Evolutionary conservation across 2,797 vertebrate species (phyloP).

Genomic region (Phalloptychus januarius): DNA sequence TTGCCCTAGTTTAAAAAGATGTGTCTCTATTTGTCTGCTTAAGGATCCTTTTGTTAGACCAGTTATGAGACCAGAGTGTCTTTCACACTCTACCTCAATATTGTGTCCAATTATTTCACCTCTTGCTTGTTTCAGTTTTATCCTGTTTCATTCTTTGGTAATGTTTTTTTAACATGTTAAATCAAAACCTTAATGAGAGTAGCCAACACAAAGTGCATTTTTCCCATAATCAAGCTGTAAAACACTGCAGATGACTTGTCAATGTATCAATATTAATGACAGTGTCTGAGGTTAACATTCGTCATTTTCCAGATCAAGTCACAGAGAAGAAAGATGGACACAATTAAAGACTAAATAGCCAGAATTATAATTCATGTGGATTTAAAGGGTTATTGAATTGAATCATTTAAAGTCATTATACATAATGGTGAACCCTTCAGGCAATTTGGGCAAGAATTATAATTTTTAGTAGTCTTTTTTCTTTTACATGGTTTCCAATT

Average conservation of each 20-base stretch:
- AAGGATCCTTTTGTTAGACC: slow-evolving; percentile 40
- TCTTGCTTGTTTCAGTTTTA: slow-evolving; percentile 19
- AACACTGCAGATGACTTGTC: background rate
- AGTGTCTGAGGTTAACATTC: background rate
- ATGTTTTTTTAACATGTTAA: slow-evolving; percentile 24
- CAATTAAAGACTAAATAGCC: background rate
- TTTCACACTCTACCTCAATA: slow-evolving; percentile 22
- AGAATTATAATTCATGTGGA: background rate
- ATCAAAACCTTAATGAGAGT: slow-evolving; percentile 6
- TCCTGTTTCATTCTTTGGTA: slow-evolving; percentile 7
- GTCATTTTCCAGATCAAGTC: background rate
- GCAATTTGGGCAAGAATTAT: background rate
- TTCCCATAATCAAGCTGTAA: slow-evolving; percentile 26
- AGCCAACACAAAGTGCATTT: slow-evolving; percentile 7
- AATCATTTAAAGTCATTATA: background rate
- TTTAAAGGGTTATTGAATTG: background rate
- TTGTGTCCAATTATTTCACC: slow-evolving; percentile 22
- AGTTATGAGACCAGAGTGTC: slow-evolving; percentile 24
- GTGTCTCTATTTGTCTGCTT: slow-evolving; percentile 33
- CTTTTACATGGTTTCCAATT: background rate
- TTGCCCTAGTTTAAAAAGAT: slow-evolving; percentile 40
- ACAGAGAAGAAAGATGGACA: background rate
- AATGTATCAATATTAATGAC: background rate
- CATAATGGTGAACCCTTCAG: background rate
- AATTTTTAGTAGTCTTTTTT: background rate